Evolutionary conservation across 1,140 invertebrate species (phyloP), one percentile per base, ranked within the genome.

Genomic region (Acyrthosiphon pisum): DNA sequence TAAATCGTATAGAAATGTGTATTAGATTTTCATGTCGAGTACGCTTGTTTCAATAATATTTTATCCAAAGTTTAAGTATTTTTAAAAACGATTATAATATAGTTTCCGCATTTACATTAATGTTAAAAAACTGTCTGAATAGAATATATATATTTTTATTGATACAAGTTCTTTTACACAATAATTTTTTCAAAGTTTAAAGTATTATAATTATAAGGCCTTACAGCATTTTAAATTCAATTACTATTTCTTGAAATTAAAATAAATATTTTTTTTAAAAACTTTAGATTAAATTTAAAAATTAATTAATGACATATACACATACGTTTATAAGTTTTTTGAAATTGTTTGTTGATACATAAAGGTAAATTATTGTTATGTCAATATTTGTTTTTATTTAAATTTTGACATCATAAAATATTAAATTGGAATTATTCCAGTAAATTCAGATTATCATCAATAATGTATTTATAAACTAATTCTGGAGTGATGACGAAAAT

Each of bases 321-420:
- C 30, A n/a, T 18, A 18, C 6, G 6, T 20, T n/a, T 76, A 20
- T n/a, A 76, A 76, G 60, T 30, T n/a, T 30, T 18, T 76, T n/a
- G n/a, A n/a, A n/a, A n/a, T n/a, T 76, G 60, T 76, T 76, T 76
- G 60, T 76, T n/a, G 14, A n/a, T 76, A 76, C n/a, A 76, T 76
- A n/a, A n/a, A 76, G 60, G 14, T n/a, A 35, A n/a, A 76, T 76
- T 68, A 68, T 76, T 46, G n/a, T 76, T n/a, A 18, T 76, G 60
- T 76, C 6, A 76, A 76, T 76, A 76, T 76, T 76, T 76, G 30
- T 20, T 20, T 76, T 76, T n/a, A 76, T 76, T 76, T n/a, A 18
- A 76, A 18, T 76, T 76, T 76, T 76, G n/a, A 76, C 60, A 76
- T 0, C 30, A 76, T 76, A n/a, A 1, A 1, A 76, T 76, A 18